A percentile compares a stretch with the other conserved stretches of the same genome.
Conservation (phyloP, 2,113 vertebrate genomes). For the Acrocephalus kingi region DNA sequence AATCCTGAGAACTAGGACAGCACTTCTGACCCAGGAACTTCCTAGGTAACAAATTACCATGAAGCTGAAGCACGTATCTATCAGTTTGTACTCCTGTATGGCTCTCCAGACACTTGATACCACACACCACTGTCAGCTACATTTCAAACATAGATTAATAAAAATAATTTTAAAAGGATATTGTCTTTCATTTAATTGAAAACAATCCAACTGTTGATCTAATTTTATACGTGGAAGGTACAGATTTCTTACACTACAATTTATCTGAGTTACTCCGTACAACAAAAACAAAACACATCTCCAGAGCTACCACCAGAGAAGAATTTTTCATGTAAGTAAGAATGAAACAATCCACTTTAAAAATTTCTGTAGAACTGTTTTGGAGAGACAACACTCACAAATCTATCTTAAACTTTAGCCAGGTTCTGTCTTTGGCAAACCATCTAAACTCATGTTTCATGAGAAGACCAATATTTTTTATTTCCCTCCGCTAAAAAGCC, state of each 20-base stretch:
- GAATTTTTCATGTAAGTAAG: not conserved
- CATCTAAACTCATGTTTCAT: not conserved
- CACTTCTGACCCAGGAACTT: not conserved
- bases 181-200: not conserved
- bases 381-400: not conserved
- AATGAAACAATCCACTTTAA: not conserved
- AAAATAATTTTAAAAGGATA: not conserved
- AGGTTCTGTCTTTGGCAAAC: not conserved
- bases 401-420: not conserved
- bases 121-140: accelerated
- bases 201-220: not conserved
- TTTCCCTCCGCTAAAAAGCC: not conserved
- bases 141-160: not conserved
- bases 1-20: not conserved
- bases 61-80: not conserved
- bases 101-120: not conserved
- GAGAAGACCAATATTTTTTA: not conserved
- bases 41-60: not conserved
- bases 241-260: not conserved
- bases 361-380: not conserved
- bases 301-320: not conserved
- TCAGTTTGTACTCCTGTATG: not conserved
- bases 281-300: not conserved
- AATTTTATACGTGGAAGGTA: not conserved
- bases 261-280: not conserved